These are phyloP conservation scores for Columba janthina DNA, from an alignment of 2,113 vertebrate species.

Conservation along the genomic window DNA sequence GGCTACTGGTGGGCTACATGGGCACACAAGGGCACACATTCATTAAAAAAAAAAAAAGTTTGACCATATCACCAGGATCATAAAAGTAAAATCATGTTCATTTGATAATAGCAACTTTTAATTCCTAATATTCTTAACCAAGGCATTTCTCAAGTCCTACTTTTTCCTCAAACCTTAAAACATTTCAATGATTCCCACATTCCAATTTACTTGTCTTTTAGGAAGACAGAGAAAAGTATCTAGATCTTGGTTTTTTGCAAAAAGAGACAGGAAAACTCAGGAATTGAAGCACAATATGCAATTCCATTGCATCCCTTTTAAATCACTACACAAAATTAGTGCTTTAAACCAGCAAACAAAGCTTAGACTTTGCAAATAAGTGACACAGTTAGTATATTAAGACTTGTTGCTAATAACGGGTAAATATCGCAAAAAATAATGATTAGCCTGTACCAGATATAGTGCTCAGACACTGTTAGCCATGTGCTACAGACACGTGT, in stretches of 20 bases:
- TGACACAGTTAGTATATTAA: neutral
- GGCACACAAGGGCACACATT: neutral
- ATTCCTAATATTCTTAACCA: neutral
- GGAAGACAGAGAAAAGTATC: neutral
- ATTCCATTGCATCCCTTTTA: neutral
- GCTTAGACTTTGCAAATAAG: neutral
- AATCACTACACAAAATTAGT: neutral
- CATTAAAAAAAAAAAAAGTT: neutral
- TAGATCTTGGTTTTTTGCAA: neutral
- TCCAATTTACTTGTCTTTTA: neutral
- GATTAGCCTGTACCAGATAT: neutral
- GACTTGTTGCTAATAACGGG: neutral
- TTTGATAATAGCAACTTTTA: neutral
- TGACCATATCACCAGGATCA: neutral
- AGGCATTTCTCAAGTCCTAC: neutral
- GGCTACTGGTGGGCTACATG: neutral
- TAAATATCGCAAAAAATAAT: neutral
- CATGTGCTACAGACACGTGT: accelerated
- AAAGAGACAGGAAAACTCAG: neutral
- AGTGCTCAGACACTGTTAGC: neutral
- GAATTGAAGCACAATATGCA: neutral
- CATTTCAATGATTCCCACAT: neutral
- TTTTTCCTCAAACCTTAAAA: neutral
- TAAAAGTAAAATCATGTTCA: neutral
- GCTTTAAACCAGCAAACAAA: neutral